A percentile compares a stretch with the other conserved stretches of the same genome.
Conservation (phyloP, 2,797 vertebrate species). For the Xenops minutus region DNA sequence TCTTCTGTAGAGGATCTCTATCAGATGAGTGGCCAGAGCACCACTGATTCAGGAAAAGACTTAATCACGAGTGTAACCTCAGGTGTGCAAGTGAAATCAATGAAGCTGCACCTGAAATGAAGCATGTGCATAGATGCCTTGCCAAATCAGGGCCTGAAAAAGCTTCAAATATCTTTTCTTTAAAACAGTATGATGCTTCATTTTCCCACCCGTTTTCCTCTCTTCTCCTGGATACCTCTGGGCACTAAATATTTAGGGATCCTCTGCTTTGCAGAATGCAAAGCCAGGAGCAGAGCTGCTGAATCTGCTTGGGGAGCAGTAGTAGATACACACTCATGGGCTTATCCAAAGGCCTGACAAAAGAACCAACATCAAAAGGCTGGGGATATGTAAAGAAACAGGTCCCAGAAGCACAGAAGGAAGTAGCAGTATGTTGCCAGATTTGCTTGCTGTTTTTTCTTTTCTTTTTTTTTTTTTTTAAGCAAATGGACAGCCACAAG, state of each 20-base stretch:
- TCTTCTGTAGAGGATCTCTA: neutral
- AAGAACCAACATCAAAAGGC: neutral
- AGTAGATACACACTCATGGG: neutral
- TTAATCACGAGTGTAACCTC: fast-evolving
- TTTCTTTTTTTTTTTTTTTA: neutral
- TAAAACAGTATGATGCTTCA: neutral
- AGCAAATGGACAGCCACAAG: neutral
- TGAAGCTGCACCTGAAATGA: neutral
- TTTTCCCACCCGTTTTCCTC: neutral
- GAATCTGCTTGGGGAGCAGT: neutral
- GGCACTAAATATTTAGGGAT: neutral
- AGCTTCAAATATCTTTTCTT: neutral
- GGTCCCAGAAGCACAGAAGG: neutral
- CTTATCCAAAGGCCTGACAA: neutral
- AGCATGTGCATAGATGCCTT: neutral
- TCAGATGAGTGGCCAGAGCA: neutral
- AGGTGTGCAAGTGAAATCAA: neutral
- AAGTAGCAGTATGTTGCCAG: neutral
- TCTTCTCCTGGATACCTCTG: neutral
- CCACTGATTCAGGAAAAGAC: neutral
- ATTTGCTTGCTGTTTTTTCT: neutral
- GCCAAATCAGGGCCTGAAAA: neutral
- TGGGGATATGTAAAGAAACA: neutral
- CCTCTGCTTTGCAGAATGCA: neutral
- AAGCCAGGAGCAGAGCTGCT: neutral